A percentile compares a stretch with the other conserved stretches of the same genome.
Evolutionary conservation across 1,140 invertebrate species (phyloP).

Genomic region (Megathymus violae): DNA sequence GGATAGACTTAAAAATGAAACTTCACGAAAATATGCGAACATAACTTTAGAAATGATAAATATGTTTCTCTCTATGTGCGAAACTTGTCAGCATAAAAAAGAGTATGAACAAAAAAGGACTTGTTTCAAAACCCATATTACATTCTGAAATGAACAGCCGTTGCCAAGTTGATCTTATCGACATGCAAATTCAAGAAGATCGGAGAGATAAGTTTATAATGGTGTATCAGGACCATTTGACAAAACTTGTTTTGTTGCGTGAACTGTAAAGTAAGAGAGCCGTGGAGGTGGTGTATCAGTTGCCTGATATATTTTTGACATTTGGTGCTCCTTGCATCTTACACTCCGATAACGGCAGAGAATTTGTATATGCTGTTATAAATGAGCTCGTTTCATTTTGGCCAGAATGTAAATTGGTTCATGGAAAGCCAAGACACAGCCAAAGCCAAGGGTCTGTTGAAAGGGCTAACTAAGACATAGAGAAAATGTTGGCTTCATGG

Average conservation of each 20-base stretch:
- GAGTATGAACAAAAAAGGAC: conserved; percentile 38
- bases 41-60: conserved; percentile 12
- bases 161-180: conserved; percentile 61
- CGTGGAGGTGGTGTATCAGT: conserved; percentile 18
- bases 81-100: conserved; percentile 35
- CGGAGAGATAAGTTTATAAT: conserved; percentile 19
- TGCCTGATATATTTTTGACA: conserved; percentile 23
- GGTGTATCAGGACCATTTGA: conserved; percentile 33
- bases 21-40: conserved; percentile 10
- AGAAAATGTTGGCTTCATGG: conserved; percentile 60
- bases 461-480: conserved; percentile 57
- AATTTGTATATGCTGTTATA: background rate
- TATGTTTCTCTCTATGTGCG: conserved; percentile 22
- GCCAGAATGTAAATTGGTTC: conserved; percentile 56
- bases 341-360: conserved; percentile 6
- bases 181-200: conserved; percentile 31
- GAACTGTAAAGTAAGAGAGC: conserved; percentile 16
- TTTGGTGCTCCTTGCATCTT: conserved; percentile 23
- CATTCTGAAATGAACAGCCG: conserved; percentile 45
- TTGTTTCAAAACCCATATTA: conserved; percentile 49
- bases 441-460: conserved; percentile 42
- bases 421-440: conserved; percentile 54
- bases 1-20: conserved; percentile 31
- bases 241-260: conserved; percentile 23
- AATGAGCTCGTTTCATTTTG: background rate